These are phyloP conservation scores for Leguminivora glycinivorella DNA, from an alignment of 1,140 invertebrate genomes.

Conservation along the genomic window DNA sequence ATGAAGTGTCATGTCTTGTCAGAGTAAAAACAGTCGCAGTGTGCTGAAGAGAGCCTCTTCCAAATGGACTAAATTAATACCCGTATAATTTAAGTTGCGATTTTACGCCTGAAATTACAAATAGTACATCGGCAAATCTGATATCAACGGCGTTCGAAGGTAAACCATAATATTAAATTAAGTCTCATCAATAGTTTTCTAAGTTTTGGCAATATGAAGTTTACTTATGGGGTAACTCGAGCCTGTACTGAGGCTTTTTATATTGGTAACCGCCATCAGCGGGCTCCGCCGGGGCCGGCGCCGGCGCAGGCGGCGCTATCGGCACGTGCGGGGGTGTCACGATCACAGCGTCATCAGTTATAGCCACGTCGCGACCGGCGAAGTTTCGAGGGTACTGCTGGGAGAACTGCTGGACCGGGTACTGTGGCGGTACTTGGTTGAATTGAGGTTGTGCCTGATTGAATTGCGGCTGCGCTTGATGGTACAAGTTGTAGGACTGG, in stretches of 20 bases:
- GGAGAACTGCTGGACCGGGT: slow-evolving; percentile 30
- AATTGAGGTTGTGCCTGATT: slow-evolving; percentile 37
- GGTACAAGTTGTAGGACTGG: slow-evolving; percentile 38
- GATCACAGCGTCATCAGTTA: slow-evolving; percentile 71
- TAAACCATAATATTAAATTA: not conserved
- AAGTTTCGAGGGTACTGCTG: slow-evolving; percentile 36
- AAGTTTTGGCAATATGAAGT: not conserved
- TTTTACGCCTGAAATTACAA: not conserved
- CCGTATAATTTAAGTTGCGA: not conserved
- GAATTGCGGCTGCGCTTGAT: slow-evolving; percentile 12
- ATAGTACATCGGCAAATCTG: not conserved
- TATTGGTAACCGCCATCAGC: slow-evolving; percentile 55
- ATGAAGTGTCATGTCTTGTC: not conserved
- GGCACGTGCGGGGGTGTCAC: slow-evolving; percentile 67
- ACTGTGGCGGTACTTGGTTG: slow-evolving; percentile 37
- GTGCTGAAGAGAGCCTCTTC: slow-evolving; percentile 23
- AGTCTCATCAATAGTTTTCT: not conserved
- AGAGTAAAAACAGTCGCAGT: not conserved
- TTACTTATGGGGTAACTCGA: slow-evolving; percentile 64
- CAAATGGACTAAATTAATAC: slow-evolving; percentile 1
- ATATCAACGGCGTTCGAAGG: not conserved
- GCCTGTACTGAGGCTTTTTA: slow-evolving; percentile 59
- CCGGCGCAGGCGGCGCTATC: slow-evolving; percentile 38
- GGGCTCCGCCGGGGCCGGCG: slow-evolving; percentile 33
- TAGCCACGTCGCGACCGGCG: slow-evolving; percentile 55